These are phyloP conservation scores for Microplitis demolitor DNA, from an alignment of 1,140 invertebrate genomes.

Conservation along the genomic window DNA sequence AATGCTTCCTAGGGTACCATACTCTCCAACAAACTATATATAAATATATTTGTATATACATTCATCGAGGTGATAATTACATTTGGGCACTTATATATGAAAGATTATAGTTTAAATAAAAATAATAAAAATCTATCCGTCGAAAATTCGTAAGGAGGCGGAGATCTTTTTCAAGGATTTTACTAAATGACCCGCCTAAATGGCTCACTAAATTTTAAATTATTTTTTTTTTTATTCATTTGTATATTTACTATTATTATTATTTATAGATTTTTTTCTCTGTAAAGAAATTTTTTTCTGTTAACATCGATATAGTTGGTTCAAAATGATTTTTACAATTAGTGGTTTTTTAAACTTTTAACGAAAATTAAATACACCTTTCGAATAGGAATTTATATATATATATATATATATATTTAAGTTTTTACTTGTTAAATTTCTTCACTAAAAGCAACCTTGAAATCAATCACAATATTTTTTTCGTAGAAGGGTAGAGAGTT, in stretches of 20 bases:
- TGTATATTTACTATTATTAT: background rate
- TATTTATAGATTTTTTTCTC: background rate
- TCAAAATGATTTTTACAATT: constrained; percentile 36
- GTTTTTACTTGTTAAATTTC: constrained; percentile 2
- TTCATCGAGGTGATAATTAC: constrained; percentile 41
- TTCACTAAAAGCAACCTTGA: constrained; percentile 7
- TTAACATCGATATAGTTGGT: constrained; percentile 7
- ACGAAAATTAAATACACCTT: constrained; percentile 21
- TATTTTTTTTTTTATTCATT: constrained; percentile 3
- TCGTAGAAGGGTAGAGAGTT: constrained; percentile 5
- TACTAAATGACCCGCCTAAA: constrained; percentile 16
- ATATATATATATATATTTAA: background rate
- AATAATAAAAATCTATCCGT: constrained; percentile 23
- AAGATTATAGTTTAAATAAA: constrained; percentile 10
- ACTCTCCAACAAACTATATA: background rate
- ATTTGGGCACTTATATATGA: constrained; percentile 22
- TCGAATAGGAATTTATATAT: constrained; percentile 19
- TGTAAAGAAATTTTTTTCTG: too few species aligned
- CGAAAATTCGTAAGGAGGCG: constrained; percentile 26
- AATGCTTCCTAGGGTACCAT: constrained; percentile 29
- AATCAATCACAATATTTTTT: constrained; percentile 13
- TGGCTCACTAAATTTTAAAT: constrained; percentile 29
- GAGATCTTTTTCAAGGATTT: constrained; percentile 16
- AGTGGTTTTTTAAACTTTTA: constrained; percentile 31
- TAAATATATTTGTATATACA: too few species aligned